Conservation (phyloP, 2,888 invertebrate genomes). For the Bellardia pandia region DNA sequence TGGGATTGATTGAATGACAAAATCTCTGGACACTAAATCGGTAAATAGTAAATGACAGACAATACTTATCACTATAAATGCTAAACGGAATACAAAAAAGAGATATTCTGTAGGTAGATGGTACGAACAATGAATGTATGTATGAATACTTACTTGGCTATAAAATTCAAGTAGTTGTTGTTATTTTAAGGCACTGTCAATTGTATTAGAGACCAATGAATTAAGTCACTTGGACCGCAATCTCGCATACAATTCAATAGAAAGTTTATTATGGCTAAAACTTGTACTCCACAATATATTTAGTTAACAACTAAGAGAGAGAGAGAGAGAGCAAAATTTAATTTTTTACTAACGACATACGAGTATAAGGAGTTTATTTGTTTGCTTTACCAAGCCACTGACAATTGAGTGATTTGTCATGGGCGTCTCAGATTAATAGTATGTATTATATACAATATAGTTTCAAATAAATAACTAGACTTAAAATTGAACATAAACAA, state of each 20-base stretch:
- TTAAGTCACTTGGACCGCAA: slow-evolving; percentile 66
- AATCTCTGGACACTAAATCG: slow-evolving; percentile 76
- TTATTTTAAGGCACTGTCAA: slow-evolving; percentile 58
- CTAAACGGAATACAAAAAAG: slow-evolving; percentile 36
- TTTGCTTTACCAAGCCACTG: slow-evolving; percentile 49
- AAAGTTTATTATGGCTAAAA: slow-evolving; percentile 56
- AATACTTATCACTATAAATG: slow-evolving; percentile 60
- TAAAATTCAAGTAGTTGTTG: slow-evolving; percentile 23
- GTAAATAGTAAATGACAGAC: slow-evolving; percentile 71
- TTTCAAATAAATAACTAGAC: slow-evolving; percentile 71
- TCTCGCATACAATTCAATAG: slow-evolving; percentile 50
- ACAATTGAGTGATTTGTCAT: slow-evolving; percentile 77
- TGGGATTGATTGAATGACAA: slow-evolving; percentile 80
- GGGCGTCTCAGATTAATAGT: slow-evolving; percentile 74
- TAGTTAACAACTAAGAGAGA: neutral
- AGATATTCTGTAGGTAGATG: slow-evolving; percentile 29
- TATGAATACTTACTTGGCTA: neutral
- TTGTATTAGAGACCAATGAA: slow-evolving; percentile 67
- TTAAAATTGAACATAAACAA: slow-evolving; percentile 60
- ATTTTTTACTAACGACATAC: neutral
- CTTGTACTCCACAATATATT: neutral
- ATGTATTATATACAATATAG: slow-evolving; percentile 70
- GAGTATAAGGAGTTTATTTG: no score
- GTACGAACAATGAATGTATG: slow-evolving; percentile 21
- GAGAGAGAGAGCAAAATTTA: slow-evolving; percentile 25